Base-by-base conservation (phyloP, 2,888 invertebrate species). In the Pachymerium ferrugineum region DNA sequence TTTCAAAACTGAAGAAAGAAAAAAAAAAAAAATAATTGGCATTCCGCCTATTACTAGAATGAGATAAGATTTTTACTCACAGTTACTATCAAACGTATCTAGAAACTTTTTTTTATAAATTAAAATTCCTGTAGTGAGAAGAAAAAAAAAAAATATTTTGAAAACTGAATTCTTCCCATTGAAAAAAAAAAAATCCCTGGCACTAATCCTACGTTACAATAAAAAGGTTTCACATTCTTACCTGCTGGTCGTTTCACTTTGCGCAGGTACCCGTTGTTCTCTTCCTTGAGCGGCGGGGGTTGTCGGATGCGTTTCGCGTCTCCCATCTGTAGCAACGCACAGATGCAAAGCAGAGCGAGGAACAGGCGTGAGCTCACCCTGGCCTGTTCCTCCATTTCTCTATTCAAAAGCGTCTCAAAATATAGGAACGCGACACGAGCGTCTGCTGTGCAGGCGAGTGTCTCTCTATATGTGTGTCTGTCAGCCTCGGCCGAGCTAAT, bases 221-320 rank as follows among this genome's bases (percentile, higher is more conserved):
- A 47, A 16, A 16, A 22, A 47, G 47, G 47, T 47, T n/a, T 12
- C n/a, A 47, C 16, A 47, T 47, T 47, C 47, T 47, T 47, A 47
- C 47, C 47, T 47, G 47, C 47, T 22, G 47, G 47, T 47, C 47
- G 47, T 22, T 47, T 47, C 47, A 47, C 47, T 47, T 47, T 47
- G 19, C 47, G 47, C 47, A 47, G 47, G 47, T 47, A 47, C 16
- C 47, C 47, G 47, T 47, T 47, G 47, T 47, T 47, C 47, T 47
- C 47, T 47, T 47, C 47, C 47, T 47, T 47, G 16, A 47, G 47
- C 47, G 47, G 38, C 38, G 38, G 47, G 19, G 47, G 47, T 47
- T 47, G 47, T 5, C 47, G 47, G 47, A 10, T 47, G 47, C 47
- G 47, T 47, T 22, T 47, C 47, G 47, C 16, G 47, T 16, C 47